phyloP scores from a whole-genome alignment of 1,140 invertebrate species.

The Mizuhopecten yessoensis region DNA sequence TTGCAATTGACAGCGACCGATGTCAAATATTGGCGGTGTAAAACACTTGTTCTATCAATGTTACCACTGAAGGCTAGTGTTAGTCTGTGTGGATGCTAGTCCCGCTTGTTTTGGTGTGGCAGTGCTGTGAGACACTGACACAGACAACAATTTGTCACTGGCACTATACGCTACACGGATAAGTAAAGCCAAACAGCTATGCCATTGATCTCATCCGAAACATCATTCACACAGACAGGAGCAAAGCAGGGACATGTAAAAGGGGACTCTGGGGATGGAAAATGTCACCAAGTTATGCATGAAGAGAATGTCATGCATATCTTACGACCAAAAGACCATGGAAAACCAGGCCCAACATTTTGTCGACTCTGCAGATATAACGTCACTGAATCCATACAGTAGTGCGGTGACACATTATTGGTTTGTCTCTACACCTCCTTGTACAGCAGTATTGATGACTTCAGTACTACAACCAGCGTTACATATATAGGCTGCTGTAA shows the following conservation, averaged over 20 bases:
- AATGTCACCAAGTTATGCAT: not conserved
- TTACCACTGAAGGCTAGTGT: conserved; percentile 4
- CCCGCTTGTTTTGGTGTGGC: not conserved
- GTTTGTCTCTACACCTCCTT: conserved; percentile 1
- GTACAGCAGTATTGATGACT: not conserved
- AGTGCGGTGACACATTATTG: not conserved
- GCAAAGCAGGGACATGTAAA: not conserved
- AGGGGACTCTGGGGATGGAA: not conserved
- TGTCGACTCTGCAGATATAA: not conserved
- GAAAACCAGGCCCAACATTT: not conserved
- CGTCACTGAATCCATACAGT: not conserved
- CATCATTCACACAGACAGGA: conserved; percentile 5
- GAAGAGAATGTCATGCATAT: not conserved
- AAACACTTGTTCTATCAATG: conserved; percentile 25
- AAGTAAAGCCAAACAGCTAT: not conserved
- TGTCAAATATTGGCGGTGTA: not conserved
- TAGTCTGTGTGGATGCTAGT: not conserved
- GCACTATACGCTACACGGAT: not conserved
- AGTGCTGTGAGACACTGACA: not conserved
- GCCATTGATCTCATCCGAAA: not conserved
- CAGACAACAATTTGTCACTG: not conserved
- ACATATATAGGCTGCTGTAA: no score
- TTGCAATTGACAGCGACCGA: conserved; percentile 16
- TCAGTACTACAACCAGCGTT: not conserved
- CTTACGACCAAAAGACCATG: not conserved